A percentile compares a stretch with the other conserved stretches of the same genome.
Conservation (phyloP, 92 coral and sea anemone species). For the Galaxea fascicularis region DNA sequence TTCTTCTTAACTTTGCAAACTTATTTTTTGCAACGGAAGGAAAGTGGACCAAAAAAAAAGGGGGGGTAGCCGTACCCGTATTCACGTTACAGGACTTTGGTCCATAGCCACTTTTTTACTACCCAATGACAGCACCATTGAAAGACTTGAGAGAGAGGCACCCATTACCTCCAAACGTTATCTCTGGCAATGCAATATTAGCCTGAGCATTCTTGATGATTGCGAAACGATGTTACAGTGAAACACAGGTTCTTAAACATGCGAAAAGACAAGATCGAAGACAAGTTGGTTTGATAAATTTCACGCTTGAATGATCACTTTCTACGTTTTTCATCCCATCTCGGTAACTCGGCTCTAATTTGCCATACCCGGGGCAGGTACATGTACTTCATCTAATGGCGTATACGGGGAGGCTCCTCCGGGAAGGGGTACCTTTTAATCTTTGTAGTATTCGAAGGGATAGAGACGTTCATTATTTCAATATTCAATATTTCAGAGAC, state of each 20-base stretch:
- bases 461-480: conserved; percentile 19
- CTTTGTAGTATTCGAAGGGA: conserved; percentile 14
- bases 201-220: not conserved
- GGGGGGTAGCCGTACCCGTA: conserved; percentile 1
- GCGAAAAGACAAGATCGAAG: not conserved
- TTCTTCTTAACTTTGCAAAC: not conserved
- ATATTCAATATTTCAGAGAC: too few species aligned
- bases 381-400: conserved; percentile 12
- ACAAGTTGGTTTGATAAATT: not conserved
- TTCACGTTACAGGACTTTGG: conserved; percentile 11
- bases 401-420: not conserved
- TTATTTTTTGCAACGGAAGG: conserved; percentile 18
- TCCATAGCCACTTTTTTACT: conserved; percentile 11
- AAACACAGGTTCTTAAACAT: not conserved
- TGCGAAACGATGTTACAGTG: not conserved
- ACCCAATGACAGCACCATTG: conserved; percentile 19
- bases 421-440: not conserved
- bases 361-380: conserved; percentile 25
- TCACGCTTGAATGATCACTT: not conserved
- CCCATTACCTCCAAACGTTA: conserved; percentile 30
- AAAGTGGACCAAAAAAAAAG: conserved; percentile 12
- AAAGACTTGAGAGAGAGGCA: conserved; percentile 23
- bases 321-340: not conserved
- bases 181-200: conserved; percentile 11
- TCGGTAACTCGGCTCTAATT: not conserved